Base-by-base conservation (phyloP, 2,113 vertebrate genomes). In the Caranx ignobilis region DNA sequence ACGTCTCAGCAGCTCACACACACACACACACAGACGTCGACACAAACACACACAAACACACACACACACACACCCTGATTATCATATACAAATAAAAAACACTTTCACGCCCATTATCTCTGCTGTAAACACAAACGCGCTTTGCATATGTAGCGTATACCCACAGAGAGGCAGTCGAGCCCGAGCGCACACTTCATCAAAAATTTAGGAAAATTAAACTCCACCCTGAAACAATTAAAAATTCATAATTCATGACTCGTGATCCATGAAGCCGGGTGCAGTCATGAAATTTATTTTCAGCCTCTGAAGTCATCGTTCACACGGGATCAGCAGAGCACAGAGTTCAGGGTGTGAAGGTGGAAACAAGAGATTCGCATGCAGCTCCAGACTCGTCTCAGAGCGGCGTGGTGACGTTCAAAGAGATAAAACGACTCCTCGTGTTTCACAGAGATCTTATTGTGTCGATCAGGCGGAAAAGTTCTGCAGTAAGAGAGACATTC, bases 1-100 rank as follows among this genome's bases (percentile, higher is more conserved):
- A 79, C 62, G 65, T 87, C 88, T 82, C 80, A 84, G 91, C 90
- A 70, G 61, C 71, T 43, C 2, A 31, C 79, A 48, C 43, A 56
- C 13, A 77, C 45, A 43, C 21, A 69, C 26, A 60, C 45, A 43
- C 21, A 69, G n/a, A 60, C 63, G 55, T 7, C n/a, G 11, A 66
- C 35, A 82, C 63, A 50, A 16, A 50, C 75, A 79, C 2, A 31
- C 79, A 48, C 43, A 56, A n/a, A n/a, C 13, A 77, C 45, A 43
- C 21, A 69, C 26, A 60, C 26, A 26, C 26, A 26, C 75, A 79
- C 69, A 12, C 55, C 59, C 72, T 59, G 63, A 73, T 75, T 70
- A 82, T 81, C 70, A 84, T 32, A 47, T 3, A 63, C 84, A 82
- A 74, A 89, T 71, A 82, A 71, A 82, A 82, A 71, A 54, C 75